Evolutionary conservation across 2,888 invertebrate genomes (phyloP).

Genomic region (Hybos culiciformis): DNA sequence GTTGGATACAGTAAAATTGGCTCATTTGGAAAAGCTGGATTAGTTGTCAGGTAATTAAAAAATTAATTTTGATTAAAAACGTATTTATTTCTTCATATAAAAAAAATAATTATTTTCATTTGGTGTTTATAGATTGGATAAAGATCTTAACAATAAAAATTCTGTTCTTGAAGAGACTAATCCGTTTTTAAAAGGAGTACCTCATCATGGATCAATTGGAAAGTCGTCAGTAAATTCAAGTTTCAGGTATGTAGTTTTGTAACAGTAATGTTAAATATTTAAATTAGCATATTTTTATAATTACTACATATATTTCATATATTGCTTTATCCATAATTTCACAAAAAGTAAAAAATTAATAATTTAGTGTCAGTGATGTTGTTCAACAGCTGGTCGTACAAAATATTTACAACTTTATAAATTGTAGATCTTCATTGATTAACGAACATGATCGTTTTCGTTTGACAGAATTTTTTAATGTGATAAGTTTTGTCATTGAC

Average conservation of each 20-base stretch:
- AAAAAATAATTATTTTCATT: conserved; percentile 1
- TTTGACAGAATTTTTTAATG: too few relatives aligned
- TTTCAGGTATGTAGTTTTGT: conserved; percentile 25
- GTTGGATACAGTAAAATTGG: conserved; percentile 33
- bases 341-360: too few relatives aligned
- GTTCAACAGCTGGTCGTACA: too few relatives aligned
- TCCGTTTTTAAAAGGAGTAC: conserved; percentile 28
- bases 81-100: conserved; percentile 1
- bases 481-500: too few relatives aligned
- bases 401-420: too few relatives aligned
- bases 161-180: conserved; percentile 31
- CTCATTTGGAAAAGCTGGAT: conserved; percentile 37
- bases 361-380: too few relatives aligned
- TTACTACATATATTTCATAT: not conserved
- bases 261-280: not conserved
- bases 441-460: too few relatives aligned
- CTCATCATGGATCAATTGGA: conserved; percentile 36
- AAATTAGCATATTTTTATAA: not conserved
- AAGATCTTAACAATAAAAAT: conserved; percentile 20
- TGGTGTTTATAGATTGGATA: conserved; percentile 24
- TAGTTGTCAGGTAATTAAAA: conserved; percentile 31
- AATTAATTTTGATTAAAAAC: conserved; percentile 14
- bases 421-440: too few relatives aligned
- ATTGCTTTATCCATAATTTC: too few relatives aligned
- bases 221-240: conserved; percentile 36